Evolutionary conservation across 2,888 invertebrate species (phyloP).

Genomic region (Pristionchus japonicus): DNA sequence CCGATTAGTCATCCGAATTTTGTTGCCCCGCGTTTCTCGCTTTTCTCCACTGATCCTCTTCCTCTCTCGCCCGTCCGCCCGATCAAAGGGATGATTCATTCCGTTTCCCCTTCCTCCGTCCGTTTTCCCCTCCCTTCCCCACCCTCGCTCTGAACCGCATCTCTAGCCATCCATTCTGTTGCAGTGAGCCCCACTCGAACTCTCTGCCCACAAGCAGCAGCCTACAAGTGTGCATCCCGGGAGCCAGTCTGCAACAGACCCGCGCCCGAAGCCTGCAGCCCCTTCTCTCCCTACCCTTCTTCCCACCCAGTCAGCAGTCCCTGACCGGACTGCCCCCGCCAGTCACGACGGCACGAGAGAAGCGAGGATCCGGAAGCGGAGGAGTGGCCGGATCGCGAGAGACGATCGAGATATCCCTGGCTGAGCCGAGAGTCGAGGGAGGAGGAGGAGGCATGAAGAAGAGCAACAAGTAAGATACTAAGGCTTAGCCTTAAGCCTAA

Average conservation of each 20-base stretch:
- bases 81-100: conserved; percentile 3
- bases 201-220: neutral
- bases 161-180: neutral
- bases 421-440: neutral
- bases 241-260: neutral
- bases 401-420: neutral
- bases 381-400: neutral
- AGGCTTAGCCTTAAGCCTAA: no score
- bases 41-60: neutral
- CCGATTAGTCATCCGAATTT: neutral
- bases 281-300: neutral
- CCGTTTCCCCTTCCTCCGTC: no score
- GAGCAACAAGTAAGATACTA: conserved; percentile 34
- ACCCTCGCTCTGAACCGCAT: neutral
- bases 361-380: conserved; percentile 18
- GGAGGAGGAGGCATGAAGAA: neutral
- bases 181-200: conserved; percentile 29
- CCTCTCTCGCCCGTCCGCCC: neutral
- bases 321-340: neutral
- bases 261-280: neutral
- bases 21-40: neutral
- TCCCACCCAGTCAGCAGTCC: neutral
- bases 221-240: neutral
- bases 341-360: conserved; percentile 46
- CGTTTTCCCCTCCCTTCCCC: neutral